Evolutionary conservation across 2,113 vertebrate species (phyloP).

Genomic region (Enhydra lutris): DNA sequence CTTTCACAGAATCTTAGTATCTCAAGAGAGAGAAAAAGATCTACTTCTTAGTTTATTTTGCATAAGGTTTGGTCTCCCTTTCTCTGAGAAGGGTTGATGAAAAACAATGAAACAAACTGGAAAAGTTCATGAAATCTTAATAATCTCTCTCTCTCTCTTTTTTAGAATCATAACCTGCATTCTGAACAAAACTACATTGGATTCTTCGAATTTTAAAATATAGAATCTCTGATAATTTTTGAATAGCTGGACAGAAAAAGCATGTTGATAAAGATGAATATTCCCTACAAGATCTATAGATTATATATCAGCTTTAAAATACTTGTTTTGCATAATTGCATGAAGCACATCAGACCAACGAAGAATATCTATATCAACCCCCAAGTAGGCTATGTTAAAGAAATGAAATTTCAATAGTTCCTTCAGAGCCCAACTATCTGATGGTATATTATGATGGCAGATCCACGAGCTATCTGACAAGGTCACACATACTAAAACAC

Average conservation of each 20-base stretch:
- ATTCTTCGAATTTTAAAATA: conserved; percentile 10
- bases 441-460: neutral
- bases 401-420: conserved; percentile 13
- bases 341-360: neutral
- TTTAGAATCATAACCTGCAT: conserved; percentile 40
- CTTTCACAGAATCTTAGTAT: neutral
- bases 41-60: neutral
- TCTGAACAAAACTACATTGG: neutral
- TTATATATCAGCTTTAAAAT: neutral
- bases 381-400: neutral
- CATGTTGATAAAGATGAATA: neutral
- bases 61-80: neutral
- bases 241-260: neutral
- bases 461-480: neutral
- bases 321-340: neutral
- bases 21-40: neutral
- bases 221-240: neutral
- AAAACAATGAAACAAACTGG: conserved; percentile 5
- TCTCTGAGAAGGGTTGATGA: neutral
- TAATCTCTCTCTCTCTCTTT: neutral
- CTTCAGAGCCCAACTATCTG: neutral
- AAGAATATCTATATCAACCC: neutral
- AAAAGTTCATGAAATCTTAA: conserved; percentile 72
- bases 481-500: neutral
- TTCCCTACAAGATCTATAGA: neutral